These are phyloP conservation scores for Sardina pilchardus DNA, from an alignment of 2,113 vertebrate species.

Conservation along the genomic window DNA sequence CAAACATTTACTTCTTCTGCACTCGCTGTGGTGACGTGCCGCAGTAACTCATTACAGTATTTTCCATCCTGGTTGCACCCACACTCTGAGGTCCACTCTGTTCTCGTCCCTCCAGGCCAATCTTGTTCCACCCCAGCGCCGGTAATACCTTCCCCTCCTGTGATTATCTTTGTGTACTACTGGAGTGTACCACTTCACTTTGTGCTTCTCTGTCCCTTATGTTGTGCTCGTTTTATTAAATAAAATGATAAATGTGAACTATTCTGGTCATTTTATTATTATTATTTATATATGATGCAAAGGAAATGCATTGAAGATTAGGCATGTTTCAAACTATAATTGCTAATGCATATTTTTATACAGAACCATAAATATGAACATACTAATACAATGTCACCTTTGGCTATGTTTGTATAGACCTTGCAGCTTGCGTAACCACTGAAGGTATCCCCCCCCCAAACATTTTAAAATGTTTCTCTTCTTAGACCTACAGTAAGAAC, in stretches of 20 bases:
- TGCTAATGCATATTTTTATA: too few species aligned
- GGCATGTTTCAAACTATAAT: neutral
- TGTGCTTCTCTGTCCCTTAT: conserved; percentile 54
- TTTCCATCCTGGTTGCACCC: neutral
- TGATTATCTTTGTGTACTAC: conserved; percentile 56
- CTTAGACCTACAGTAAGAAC: too few species aligned
- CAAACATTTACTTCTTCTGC: neutral
- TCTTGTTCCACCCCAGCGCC: neutral
- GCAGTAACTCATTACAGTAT: neutral
- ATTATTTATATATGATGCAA: too few species aligned
- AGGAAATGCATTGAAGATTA: neutral
- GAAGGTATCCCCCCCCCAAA: too few species aligned
- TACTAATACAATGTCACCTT: too few species aligned
- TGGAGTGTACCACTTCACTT: conserved; percentile 48
- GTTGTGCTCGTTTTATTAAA: conserved; percentile 69
- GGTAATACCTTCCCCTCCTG: neutral
- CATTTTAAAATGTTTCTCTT: too few species aligned
- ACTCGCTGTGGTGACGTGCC: neutral
- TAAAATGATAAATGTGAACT: conserved; percentile 51
- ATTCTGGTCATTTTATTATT: conserved; percentile 32
- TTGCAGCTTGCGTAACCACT: too few species aligned
- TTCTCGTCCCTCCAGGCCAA: neutral
- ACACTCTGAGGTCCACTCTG: neutral
- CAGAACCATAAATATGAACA: too few species aligned
- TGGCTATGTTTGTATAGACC: too few species aligned